Percentiles rank a stretch among this genome's conserved stretches.
phyloP scores from a whole-genome alignment of 2,113 vertebrate species.

The Chrysemys picta region DNA sequence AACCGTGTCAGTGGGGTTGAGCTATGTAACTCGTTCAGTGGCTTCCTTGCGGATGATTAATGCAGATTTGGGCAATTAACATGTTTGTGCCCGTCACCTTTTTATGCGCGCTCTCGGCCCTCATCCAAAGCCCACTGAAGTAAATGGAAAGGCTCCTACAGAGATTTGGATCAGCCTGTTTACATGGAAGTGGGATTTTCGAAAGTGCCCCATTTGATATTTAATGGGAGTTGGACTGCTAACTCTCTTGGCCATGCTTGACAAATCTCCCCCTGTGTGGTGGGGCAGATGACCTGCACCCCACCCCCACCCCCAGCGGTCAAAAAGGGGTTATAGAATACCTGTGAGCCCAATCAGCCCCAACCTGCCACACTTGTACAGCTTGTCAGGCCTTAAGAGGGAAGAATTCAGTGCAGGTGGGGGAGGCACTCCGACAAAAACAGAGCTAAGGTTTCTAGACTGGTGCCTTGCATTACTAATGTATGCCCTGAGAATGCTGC shows the following conservation, averaged over 20 bases:
- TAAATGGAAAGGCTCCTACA: background rate
- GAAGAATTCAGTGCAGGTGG: background rate
- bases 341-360: background rate
- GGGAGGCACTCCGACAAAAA: background rate
- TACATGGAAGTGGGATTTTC: background rate
- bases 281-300: too few relatives aligned
- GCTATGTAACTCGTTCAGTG: background rate
- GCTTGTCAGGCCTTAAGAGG: background rate
- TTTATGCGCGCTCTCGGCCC: background rate
- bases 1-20: background rate
- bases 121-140: background rate
- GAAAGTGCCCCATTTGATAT: background rate
- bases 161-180: rapidly evolving
- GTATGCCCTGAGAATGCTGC: background rate
- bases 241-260: background rate
- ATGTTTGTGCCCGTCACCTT: background rate
- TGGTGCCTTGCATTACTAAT: background rate
- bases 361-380: background rate
- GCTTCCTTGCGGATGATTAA: background rate
- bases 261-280: background rate
- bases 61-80: background rate
- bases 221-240: background rate
- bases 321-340: background rate
- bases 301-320: too few relatives aligned
- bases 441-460: background rate